Base-by-base conservation (phyloP, 1,140 invertebrate species). In the Drosophila equinoxialis region DNA sequence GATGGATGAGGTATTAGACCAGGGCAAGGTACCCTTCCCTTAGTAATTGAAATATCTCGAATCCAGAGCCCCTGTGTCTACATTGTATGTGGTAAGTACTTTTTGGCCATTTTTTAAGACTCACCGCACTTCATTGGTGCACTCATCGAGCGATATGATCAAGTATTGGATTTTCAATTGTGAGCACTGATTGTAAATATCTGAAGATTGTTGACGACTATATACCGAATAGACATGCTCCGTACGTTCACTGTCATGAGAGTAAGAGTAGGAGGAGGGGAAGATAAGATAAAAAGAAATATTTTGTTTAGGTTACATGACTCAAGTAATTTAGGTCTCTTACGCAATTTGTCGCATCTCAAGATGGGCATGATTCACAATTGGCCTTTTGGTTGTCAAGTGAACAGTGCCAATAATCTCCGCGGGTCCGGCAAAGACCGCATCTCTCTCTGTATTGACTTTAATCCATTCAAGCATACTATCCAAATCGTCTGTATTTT, bases 381-480 rank as follows among this genome's bases (percentile, higher is more conserved):
- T 92, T 8, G 91, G 91, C 6, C 91, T 77, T 58, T 77, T 85
- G 30, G 91, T 92, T 30, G 90, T 80, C 48, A 92, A 62, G 30
- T 92, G 82, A 37, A 92, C 89, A 6, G 89, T 91, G 73, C 85
- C 89, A 58, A 92, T 91, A 6, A 92, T 90, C 55, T 92, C 91
- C 10, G 91, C 68, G 10, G 91, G 91, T 0, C 91, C 82, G 1
- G 87, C 91, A 71, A 92, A 92, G 7, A 92, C 91, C 0, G 91
- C 91, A 77, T 91, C 80, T n/a, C 71, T 74, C 60, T 92, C 91
- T 0, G 91, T 92, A 59, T 92, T 92, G 26, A 90, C 61, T 65
- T 91, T 91, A 37, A 92, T 92, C 91, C 91, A 92, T 26, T 91
- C 80, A 0, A 92, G 69, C 87, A 92, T 90, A 45, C 81, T 83